Conservation (phyloP, 2,888 invertebrate species). For the Caenorhabditis japonica region DNA sequence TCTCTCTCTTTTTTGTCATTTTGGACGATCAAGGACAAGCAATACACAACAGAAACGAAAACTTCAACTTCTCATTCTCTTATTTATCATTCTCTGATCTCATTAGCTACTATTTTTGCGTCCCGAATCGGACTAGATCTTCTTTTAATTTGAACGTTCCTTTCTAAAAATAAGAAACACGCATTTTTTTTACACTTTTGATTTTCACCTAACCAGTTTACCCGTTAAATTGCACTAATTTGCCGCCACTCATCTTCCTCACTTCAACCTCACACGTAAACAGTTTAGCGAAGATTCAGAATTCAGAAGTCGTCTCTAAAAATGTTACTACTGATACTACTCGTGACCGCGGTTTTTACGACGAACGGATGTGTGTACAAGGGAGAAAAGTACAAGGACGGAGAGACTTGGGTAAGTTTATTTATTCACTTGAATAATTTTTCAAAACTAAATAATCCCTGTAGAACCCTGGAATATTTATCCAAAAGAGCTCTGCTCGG, state of each 20-base stretch:
- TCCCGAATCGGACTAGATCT: conserved; percentile 6
- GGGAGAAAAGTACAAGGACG: conserved; percentile 57
- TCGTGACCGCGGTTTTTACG: neutral
- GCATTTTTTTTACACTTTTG: conserved; percentile 9
- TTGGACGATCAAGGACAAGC: conserved; percentile 52
- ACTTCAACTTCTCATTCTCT: conserved; percentile 5
- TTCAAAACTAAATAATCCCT: too few relatives aligned
- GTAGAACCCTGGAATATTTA: too few relatives aligned
- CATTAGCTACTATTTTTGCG: conserved; percentile 1
- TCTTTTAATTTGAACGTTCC: too few relatives aligned
- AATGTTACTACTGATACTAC: neutral
- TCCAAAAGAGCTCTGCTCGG: too few relatives aligned
- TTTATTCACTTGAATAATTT: neutral
- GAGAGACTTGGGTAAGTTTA: conserved; percentile 63
- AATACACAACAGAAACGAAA: conserved; percentile 22
- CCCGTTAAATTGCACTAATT: conserved; percentile 7
- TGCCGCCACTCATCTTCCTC: neutral
- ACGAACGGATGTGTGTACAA: conserved; percentile 56
- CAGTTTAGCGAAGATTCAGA: conserved; percentile 1
- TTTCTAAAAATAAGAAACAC: too few relatives aligned
- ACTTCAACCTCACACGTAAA: neutral
- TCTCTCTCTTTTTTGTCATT: conserved; percentile 21
- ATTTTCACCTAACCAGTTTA: conserved; percentile 13
- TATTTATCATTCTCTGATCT: conserved; percentile 41
- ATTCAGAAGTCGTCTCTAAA: conserved; percentile 6